Evolutionary conservation across 2,797 vertebrate genomes (phyloP), one percentile per base, ranked within the genome.

Genomic region (Onychomys arenicola): DNA sequence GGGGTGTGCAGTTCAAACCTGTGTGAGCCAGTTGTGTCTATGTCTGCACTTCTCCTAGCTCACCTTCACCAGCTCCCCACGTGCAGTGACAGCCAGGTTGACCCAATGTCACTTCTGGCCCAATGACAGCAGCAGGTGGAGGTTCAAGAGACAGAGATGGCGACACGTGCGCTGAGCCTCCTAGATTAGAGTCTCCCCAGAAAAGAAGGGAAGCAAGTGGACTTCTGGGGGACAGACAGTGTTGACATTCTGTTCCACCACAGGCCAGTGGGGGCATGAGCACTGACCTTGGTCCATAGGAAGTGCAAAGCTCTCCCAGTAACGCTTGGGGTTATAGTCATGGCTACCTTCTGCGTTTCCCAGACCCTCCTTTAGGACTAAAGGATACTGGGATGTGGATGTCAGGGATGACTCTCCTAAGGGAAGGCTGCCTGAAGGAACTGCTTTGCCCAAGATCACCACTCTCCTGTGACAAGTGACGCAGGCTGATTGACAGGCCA

Each of bases 1-100:
- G 97, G 96, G 98, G 97, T 93, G 98, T 96, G 97, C 98, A 87
- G 97, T 91, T 98, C 97, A 97, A 98, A 97, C 95, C 96, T 91
- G 91, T 25, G 43, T 9, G 92, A 97, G 97, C 96, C 86, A 43
- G 80, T 37, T 25, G 95, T 97, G 96, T 98, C 98, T 98, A 57
- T 80, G 98, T 95, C 17, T 14, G 7, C 96, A 96, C 85, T 89
- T 98, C 80, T 95, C 82, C 52, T 43, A 19, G 55, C 90, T 96
- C 17, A 1, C 90, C 97, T 98, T 98, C 97, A 95, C 46, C 32
- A 10, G 93, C 67, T 96, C 96, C 95, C 91, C 80, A 82, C 9
- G 25, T 27, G 71, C 52, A 37, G 40, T 93, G 94, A 95, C 97
- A 97, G 93, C 86, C 81, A 82, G 40, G 7, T 73, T 76, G 94